Base-by-base conservation (phyloP, 35 echinoderm and acorn worm genomes). In the Eucidaris tribuloides region DNA sequence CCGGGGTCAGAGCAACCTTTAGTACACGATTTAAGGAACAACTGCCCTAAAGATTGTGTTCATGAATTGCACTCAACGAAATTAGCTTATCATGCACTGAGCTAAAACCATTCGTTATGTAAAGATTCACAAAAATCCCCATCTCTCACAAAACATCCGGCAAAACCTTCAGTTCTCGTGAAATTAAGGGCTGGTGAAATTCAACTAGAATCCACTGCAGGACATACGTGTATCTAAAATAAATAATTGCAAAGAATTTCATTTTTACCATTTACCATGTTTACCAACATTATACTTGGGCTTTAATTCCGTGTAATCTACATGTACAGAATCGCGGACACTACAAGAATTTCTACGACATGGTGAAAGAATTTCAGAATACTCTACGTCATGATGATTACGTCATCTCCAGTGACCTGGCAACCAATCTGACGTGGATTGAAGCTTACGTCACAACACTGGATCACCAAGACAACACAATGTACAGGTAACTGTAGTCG, bases 301-400 rank as follows among this genome's bases (percentile, higher is more conserved):
- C n/a, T n/a, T n/a, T n/a, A n/a, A n/a, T n/a, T n/a, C n/a, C 68
- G 77, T 83, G 93, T 91, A 83, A 5, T 52, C 24, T 18, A 20
- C 23, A 0, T 81, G 15, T 20, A 31, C 65, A 45, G 68, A 89
- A 90, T 62, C 86, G 86, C 23, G 90, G 96, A 4, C 56, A 93
- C 14, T 99, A 90, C 56, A 79, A 85, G n/a, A 71, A 99, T 42
- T 99, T 93, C 65, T 83, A 89, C 45, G 96, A 99, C 66, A 99
- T 99, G 96, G 96, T 99, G 19, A 81, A 83, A 37, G 96, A 99
- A 71, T 99, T 99, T 58, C 90, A 93, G 71, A 93, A 79, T n/a
- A 99, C 96, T 19, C 79, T 99, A 83, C 82, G 96, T 81, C 96
- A 99, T 46, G 96, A 99, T 86, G 96, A 99, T 71, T 99, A 84